Conservation (phyloP, 2,888 invertebrate species). For the Cryptocheilus praepositus region DNA sequence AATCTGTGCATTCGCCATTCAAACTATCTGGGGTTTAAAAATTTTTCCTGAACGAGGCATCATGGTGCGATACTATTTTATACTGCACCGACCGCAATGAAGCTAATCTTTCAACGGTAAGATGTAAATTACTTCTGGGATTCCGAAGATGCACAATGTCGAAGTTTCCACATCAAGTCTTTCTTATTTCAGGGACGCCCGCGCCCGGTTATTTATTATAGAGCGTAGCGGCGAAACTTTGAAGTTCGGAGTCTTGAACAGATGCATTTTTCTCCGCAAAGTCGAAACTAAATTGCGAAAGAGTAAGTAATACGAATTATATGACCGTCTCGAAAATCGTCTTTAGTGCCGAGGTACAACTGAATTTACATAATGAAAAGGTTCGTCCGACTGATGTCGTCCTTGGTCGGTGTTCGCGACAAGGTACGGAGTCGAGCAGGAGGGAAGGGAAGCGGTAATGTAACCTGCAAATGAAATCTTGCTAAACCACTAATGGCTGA, state of each 20-base stretch:
- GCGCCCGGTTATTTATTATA: slow-evolving; percentile 2
- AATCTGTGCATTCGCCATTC: not conserved
- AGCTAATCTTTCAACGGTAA: not conserved
- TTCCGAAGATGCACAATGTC: not conserved
- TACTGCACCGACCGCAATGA: no score
- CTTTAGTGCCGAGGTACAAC: slow-evolving; percentile 30
- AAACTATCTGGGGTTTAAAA: not conserved
- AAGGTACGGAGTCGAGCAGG: not conserved
- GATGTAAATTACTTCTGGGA: slow-evolving; percentile 2
- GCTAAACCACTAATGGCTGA: slow-evolving; percentile 50
- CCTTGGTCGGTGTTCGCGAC: not conserved
- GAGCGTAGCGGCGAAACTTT: not conserved
- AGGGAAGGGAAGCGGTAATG: slow-evolving; percentile 35
- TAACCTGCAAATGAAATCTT: slow-evolving; percentile 52
- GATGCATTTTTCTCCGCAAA: not conserved
- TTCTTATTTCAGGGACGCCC: not conserved
- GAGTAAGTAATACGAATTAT: not conserved
- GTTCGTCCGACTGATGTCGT: slow-evolving; percentile 27
- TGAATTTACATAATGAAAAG: slow-evolving; percentile 61
- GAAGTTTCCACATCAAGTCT: not conserved
- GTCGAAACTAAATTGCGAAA: not conserved
- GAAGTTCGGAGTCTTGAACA: not conserved
- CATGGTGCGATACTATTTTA: not conserved
- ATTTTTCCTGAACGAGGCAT: not conserved
- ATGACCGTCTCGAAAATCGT: slow-evolving; percentile 8